Evolutionary conservation across 2,113 vertebrate species (phyloP).

Genomic region (Channa argus): DNA sequence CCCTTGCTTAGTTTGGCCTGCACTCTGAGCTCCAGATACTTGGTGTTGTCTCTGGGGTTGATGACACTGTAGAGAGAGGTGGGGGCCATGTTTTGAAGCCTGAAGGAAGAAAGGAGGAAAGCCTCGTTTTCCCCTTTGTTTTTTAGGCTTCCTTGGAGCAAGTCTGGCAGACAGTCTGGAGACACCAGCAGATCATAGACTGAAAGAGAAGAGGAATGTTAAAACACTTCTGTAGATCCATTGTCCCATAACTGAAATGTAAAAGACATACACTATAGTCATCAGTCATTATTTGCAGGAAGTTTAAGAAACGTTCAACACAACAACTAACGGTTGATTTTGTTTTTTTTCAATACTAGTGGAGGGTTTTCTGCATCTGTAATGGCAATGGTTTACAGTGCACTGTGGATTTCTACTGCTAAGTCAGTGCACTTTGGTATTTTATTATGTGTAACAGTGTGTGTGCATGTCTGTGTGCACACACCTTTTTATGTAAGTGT

Average conservation of each 20-base stretch:
- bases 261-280: no score
- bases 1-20: constrained; percentile 93
- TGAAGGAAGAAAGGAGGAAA: constrained; percentile 90
- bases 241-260: no score
- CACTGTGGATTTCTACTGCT: constrained; percentile 20
- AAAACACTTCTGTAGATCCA: neutral
- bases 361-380: constrained; percentile 17
- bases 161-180: constrained; percentile 86
- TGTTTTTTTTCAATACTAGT: neutral
- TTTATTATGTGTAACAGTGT: constrained; percentile 63
- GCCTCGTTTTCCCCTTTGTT: constrained; percentile 87
- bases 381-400: neutral
- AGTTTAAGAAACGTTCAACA: no score
- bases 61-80: constrained; percentile 89
- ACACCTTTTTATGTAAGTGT: neutral
- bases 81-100: constrained; percentile 88
- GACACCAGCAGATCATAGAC: constrained; percentile 94
- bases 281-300: no score
- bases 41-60: constrained; percentile 88
- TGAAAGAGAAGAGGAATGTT: constrained; percentile 69
- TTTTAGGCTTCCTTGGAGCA: constrained; percentile 87
- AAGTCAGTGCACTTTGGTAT: constrained; percentile 39
- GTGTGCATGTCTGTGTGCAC: constrained; percentile 21
- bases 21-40: constrained; percentile 92
- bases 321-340: neutral